Conservation (phyloP, 2,797 vertebrate genomes). For the Clarias laeviceps region DNA sequence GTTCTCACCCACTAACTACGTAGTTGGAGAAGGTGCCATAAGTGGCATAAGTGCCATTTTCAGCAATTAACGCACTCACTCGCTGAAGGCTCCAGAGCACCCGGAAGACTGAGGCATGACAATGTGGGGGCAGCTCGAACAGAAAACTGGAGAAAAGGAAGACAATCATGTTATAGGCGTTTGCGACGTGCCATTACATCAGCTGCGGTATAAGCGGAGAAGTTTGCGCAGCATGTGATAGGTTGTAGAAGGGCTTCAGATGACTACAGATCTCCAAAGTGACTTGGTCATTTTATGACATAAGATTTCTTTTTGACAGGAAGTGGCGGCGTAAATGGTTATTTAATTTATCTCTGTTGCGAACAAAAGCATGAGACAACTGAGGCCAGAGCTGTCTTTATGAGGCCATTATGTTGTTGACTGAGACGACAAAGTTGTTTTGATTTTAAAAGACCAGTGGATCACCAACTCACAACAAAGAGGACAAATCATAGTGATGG, state of each 20-base stretch:
- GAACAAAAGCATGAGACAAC: background rate
- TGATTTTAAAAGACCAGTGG: background rate
- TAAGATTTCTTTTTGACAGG: background rate
- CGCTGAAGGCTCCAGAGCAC: slow-evolving; percentile 45
- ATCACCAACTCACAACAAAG: background rate
- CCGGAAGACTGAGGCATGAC: slow-evolving; percentile 41
- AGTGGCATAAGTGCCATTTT: slow-evolving; percentile 61
- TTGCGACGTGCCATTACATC: slow-evolving; percentile 24
- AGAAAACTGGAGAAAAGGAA: slow-evolving; percentile 29
- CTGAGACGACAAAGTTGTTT: background rate
- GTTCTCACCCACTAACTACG: slow-evolving; percentile 49
- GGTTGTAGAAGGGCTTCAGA: background rate
- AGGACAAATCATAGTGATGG: background rate
- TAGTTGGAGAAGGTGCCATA: slow-evolving; percentile 57
- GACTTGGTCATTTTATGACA: slow-evolving; percentile 14
- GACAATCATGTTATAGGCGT: slow-evolving; percentile 15
- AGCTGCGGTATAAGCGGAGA: background rate
- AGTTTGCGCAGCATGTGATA: background rate
- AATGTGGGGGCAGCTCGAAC: slow-evolving; percentile 39
- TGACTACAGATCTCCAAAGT: background rate
- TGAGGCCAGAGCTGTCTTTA: background rate
- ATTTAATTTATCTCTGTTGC: background rate
- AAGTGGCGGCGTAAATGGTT: background rate
- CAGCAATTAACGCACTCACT: slow-evolving; percentile 62
- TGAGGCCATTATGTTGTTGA: background rate